phyloP scores from a whole-genome alignment of 2,113 vertebrate genomes.

The Myotis lucifugus region DNA sequence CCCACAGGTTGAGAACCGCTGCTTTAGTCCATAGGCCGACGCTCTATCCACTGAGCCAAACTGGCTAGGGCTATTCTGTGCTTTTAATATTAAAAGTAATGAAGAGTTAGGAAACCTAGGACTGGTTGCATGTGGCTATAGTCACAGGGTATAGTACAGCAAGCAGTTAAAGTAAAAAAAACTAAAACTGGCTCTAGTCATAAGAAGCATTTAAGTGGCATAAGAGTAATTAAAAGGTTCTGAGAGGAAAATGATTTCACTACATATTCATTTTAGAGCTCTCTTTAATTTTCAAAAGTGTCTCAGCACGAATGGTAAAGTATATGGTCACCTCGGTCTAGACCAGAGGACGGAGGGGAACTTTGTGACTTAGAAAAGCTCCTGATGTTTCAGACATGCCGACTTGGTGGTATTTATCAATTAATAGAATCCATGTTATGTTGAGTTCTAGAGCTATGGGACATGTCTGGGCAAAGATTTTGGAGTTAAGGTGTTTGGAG shows the following conservation, averaged over 20 bases:
- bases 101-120: background rate
- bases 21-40: too few species aligned
- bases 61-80: too few species aligned
- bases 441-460: background rate
- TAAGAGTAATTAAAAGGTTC: background rate
- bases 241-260: background rate
- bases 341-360: background rate
- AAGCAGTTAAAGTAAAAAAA: background rate
- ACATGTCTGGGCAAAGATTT: background rate
- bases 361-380: background rate
- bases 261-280: background rate
- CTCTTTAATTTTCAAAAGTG: background rate
- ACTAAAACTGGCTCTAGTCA: background rate
- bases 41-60: too few species aligned
- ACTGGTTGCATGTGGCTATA: background rate
- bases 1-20: too few species aligned
- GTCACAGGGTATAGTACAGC: background rate
- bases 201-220: background rate
- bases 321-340: background rate
- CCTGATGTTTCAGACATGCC: background rate
- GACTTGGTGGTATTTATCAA: background rate
- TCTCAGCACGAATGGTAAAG: background rate
- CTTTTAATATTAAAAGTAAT: background rate
- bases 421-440: too few species aligned
- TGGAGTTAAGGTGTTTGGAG: background rate